Evolutionary conservation across 1,140 invertebrate species (phyloP), one percentile per base, ranked within the genome.

Genomic region (Dinoponera quadriceps): DNA sequence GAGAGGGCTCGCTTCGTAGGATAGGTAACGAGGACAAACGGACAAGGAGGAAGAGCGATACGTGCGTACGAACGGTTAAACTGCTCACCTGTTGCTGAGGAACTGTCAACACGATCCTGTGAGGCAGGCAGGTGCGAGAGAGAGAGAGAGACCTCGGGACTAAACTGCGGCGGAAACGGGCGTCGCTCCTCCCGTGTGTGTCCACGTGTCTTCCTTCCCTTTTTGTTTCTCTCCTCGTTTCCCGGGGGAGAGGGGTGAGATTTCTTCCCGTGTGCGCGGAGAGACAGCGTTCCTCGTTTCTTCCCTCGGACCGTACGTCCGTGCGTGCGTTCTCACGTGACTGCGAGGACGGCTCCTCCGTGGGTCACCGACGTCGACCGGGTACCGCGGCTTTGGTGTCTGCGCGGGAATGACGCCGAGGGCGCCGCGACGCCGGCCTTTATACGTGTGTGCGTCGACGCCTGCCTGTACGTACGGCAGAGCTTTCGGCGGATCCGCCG

Each of bases 361-460:
- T 29, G 9, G 48, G 44, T 73, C 22, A 60, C 29, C 33, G 29
- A 29, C 48, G 54, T 54, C 65, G 29, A 72, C 29, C 22, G 55
- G 54, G 54, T 66, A 68, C 55, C 84, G 65, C 83, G 62, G 83
- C 84, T 77, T 84, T 74, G 84, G 69, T 84, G 88, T 88, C 87
- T 85, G 89, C 77, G 89, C 89, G 89, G 83, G 88, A 91, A 92
- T 92, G 89, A 88, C 83, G 89, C 63, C 83, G 86, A 71, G 65
- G 86, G 84, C 83, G 88, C 87, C 89, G 86, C 86, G 85, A 83
- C 88, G 80, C 85, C 80, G 86, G 84, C 83, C 87, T 92, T 93
- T 91, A 92, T 92, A 91, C 83, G 81, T 83, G 69, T 89, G 27
- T 85, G 49, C 59, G 57, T 81, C 55, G 75, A 63, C 75, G 68